A percentile compares a stretch with the other conserved stretches of the same genome.
phyloP scores from a whole-genome alignment of 2,797 vertebrate species.

The Caiman crocodilus region DNA sequence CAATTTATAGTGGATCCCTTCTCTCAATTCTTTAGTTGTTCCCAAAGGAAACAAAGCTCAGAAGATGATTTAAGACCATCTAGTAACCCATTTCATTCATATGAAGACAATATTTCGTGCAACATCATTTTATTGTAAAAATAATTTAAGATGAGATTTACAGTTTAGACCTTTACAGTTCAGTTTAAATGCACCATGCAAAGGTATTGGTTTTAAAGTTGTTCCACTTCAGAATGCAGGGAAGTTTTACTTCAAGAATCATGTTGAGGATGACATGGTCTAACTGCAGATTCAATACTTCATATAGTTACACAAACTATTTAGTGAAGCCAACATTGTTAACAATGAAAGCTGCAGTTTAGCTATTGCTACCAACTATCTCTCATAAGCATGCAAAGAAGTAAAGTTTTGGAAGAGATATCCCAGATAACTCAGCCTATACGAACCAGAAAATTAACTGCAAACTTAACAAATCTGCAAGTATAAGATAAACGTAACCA shows the following conservation, averaged over 20 bases:
- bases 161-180: conserved; percentile 40
- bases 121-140: conserved; percentile 73
- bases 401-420: neutral
- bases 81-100: neutral
- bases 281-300: conserved; percentile 27
- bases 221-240: neutral
- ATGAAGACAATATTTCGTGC: conserved; percentile 26
- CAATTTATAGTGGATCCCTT: too few relatives aligned
- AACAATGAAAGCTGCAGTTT: conserved; percentile 41
- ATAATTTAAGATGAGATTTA: conserved; percentile 54
- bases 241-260: neutral
- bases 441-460: conserved; percentile 54
- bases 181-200: conserved; percentile 5
- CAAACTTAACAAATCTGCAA: conserved; percentile 65
- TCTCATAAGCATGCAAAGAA: conserved; percentile 55
- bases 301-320: neutral
- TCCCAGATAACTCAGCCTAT: conserved; percentile 37
- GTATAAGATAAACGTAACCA: conserved; percentile 34
- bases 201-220: neutral
- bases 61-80: neutral
- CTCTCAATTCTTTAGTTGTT: too few relatives aligned
- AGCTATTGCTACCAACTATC: conserved; percentile 22
- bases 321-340: conserved; percentile 20
- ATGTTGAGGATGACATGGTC: neutral
- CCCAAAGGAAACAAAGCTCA: too few relatives aligned